phyloP scores from a whole-genome alignment of 1,140 invertebrate genomes.

The Trichonephila clavipes region DNA sequence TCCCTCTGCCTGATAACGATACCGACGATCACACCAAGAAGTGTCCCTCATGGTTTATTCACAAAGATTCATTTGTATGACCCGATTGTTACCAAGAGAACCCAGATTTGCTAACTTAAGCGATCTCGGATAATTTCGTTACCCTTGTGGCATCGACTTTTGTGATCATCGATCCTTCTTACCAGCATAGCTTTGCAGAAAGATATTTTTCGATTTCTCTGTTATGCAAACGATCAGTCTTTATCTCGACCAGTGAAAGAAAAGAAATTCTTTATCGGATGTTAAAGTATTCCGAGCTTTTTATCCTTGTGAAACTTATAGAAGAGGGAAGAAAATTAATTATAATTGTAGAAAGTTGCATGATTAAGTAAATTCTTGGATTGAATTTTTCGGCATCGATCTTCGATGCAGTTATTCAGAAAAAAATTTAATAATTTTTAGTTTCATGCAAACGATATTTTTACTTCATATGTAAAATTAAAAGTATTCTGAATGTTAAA shows the following conservation, averaged over 20 bases:
- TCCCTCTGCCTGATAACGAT: slow-evolving; percentile 8
- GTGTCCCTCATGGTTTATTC: slow-evolving; percentile 55
- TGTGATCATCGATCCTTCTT: not conserved
- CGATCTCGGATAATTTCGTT: slow-evolving; percentile 26
- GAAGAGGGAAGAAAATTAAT: no score
- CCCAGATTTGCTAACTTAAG: slow-evolving; percentile 30
- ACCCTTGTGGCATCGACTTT: slow-evolving; percentile 15
- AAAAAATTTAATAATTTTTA: no score
- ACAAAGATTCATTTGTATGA: slow-evolving; percentile 19
- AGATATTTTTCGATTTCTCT: not conserved
- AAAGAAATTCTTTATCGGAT: no score
- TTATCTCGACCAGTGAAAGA: not conserved
- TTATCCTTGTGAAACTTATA: no score
- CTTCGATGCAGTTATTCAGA: no score
- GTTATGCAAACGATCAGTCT: not conserved
- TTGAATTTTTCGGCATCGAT: no score
- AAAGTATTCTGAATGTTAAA: no score
- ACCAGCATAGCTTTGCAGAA: not conserved
- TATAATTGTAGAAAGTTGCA: no score
- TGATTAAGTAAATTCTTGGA: no score
- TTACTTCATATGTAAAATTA: no score
- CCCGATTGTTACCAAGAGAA: slow-evolving; percentile 16
- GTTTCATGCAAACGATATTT: no score
- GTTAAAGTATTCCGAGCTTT: no score
- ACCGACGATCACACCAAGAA: not conserved